phyloP scores from a whole-genome alignment of 1,140 invertebrate species.

The Drosophila kikkawai region DNA sequence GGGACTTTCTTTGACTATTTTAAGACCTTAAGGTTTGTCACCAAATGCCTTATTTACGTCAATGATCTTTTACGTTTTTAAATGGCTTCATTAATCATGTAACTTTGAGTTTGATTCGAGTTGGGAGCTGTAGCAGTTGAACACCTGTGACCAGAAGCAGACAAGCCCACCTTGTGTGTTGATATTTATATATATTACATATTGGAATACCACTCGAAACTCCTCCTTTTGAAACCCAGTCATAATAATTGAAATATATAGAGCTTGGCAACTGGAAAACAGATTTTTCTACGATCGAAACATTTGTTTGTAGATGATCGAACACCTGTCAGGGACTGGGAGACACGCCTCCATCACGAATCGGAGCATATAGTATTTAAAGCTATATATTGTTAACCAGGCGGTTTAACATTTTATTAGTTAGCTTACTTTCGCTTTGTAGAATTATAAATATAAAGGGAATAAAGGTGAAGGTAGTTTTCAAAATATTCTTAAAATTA shows the following conservation, averaged over 20 bases:
- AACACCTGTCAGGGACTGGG: background rate
- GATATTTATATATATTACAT: conserved; percentile 6
- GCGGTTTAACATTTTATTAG: background rate
- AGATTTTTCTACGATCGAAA: background rate
- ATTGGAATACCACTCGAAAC: background rate
- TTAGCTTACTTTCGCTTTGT: background rate
- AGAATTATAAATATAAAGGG: background rate
- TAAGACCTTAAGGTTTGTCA: background rate
- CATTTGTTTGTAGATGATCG: background rate
- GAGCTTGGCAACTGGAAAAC: background rate
- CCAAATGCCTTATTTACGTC: conserved; percentile 6
- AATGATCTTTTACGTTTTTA: conserved; percentile 17
- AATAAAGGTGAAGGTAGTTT: too few relatives aligned
- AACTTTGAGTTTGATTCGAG: conserved; percentile 6
- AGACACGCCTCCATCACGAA: conserved; percentile 11
- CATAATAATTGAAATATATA: conserved; percentile 3
- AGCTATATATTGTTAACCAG: background rate
- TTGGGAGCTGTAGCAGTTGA: conserved; percentile 16
- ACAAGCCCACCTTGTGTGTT: conserved; percentile 32
- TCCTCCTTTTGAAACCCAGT: background rate
- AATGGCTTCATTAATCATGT: conserved; percentile 38
- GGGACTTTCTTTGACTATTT: conserved; percentile 1
- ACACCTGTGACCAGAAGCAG: conserved; percentile 30
- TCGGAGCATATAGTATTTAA: conserved; percentile 2
- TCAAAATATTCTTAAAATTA: background rate